These are phyloP conservation scores for Acrocyrtus sp. DNA, from an alignment of 2,888 invertebrate genomes.

Conservation along the genomic window DNA sequence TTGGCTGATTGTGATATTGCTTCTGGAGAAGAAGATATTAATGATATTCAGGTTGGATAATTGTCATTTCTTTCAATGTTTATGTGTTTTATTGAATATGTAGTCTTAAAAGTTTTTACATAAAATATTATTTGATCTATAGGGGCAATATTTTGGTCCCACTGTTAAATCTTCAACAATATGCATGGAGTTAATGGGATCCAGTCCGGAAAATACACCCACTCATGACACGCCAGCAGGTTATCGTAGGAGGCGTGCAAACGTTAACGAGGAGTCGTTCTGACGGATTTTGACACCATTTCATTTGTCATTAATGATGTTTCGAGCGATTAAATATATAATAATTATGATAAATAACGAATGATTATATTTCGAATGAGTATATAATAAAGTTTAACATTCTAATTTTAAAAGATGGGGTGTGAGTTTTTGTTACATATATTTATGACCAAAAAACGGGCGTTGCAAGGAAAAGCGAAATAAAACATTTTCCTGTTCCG, in stretches of 20 bases:
- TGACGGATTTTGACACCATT: background rate
- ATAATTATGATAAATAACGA: too few relatives aligned
- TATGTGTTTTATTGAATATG: conserved; percentile 9
- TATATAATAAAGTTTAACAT: too few relatives aligned
- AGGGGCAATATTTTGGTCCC: conserved; percentile 59
- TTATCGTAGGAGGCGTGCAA: background rate
- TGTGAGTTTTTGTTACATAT: too few relatives aligned
- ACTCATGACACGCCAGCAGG: conserved; percentile 8
- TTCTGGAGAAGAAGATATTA: conserved; percentile 68
- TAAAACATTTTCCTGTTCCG: too few relatives aligned
- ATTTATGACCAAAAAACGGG: too few relatives aligned
- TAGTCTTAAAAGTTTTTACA: background rate
- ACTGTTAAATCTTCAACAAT: conserved; percentile 17
- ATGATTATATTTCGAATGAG: too few relatives aligned
- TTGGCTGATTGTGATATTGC: conserved; percentile 66
- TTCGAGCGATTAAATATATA: too few relatives aligned
- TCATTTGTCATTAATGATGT: too few relatives aligned
- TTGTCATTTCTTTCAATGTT: conserved; percentile 7
- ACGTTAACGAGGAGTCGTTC: too few relatives aligned
- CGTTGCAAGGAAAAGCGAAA: too few relatives aligned
- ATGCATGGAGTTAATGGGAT: conserved; percentile 35
- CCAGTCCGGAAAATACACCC: conserved; percentile 43
- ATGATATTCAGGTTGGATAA: conserved; percentile 63
- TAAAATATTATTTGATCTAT: background rate
- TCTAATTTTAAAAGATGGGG: too few relatives aligned